phyloP scores from a whole-genome alignment of 2,888 invertebrate genomes.

The Yponomeuta evonymella region DNA sequence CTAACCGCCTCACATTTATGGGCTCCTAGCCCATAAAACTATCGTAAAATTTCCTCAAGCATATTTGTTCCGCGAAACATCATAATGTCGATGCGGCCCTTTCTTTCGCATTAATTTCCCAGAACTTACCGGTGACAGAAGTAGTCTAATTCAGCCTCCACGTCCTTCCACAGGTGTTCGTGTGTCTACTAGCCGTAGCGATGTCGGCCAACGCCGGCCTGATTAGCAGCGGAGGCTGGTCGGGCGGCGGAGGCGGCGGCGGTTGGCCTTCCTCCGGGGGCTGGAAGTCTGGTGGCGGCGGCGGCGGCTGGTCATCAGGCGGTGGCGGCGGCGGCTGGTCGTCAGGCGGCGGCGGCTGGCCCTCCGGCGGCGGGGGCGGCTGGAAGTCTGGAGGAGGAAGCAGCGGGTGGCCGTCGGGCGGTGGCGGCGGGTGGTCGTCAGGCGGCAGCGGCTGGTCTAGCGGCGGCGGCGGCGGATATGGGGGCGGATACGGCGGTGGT shows the following conservation, averaged over 20 bases:
- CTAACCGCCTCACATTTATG: neutral
- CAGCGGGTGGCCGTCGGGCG: constrained; percentile 24
- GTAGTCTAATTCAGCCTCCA: neutral
- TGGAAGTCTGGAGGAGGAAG: constrained; percentile 23
- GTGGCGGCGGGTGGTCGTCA: constrained; percentile 27
- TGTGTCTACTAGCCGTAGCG: constrained; percentile 60
- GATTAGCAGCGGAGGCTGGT: constrained; percentile 44
- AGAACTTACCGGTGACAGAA: neutral
- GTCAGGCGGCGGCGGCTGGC: constrained; percentile 26
- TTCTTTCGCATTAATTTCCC: neutral
- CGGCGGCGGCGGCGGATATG: constrained; percentile 25
- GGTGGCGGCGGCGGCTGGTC: constrained; percentile 31
- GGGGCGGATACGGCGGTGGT: constrained; percentile 21
- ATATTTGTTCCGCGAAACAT: neutral
- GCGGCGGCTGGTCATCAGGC: constrained; percentile 25
- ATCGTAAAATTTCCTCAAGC: neutral
- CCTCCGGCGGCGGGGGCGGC: constrained; percentile 24
- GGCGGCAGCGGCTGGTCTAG: constrained; percentile 28
- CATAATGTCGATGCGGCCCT: too few relatives aligned
- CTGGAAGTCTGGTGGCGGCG: constrained; percentile 37
- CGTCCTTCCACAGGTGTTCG: constrained; percentile 50
- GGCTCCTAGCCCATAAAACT: neutral
- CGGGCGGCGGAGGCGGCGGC: constrained; percentile 28
- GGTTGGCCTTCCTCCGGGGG: constrained; percentile 34
- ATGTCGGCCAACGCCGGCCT: constrained; percentile 57